These are phyloP conservation scores for Amphiduros pacificus DNA, from an alignment of 2,888 invertebrate genomes.

Conservation along the genomic window DNA sequence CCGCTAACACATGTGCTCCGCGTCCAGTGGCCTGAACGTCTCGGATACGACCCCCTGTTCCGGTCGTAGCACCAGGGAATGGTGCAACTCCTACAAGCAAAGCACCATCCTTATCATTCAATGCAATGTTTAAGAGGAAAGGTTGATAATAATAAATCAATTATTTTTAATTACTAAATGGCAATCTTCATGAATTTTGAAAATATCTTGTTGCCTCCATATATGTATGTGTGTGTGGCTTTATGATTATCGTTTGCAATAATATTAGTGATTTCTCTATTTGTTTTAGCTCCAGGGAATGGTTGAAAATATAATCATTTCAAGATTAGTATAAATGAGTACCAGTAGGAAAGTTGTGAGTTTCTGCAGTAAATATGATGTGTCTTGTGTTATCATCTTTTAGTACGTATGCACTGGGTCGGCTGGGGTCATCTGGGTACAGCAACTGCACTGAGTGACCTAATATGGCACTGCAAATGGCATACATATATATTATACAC, in stretches of 20 bases:
- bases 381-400: slow-evolving; percentile 70
- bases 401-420: slow-evolving; percentile 66
- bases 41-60: slow-evolving; percentile 92
- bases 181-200: too few species aligned
- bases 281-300: too few species aligned
- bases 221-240: too few species aligned
- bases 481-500: not conserved
- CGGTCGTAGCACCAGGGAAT: slow-evolving; percentile 96
- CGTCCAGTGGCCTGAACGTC: slow-evolving; percentile 95
- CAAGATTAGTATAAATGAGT: not conserved
- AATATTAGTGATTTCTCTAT: too few species aligned
- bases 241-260: too few species aligned
- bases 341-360: slow-evolving; percentile 87
- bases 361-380: slow-evolving; percentile 96
- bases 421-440: slow-evolving; percentile 70
- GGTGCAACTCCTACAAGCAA: slow-evolving; percentile 78
- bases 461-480: slow-evolving; percentile 74
- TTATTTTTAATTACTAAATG: too few species aligned
- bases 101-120: too few species aligned
- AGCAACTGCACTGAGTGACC: slow-evolving; percentile 77
- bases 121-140: too few species aligned
- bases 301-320: too few species aligned
- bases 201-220: too few species aligned
- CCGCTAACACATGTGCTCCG: slow-evolving; percentile 91
- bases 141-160: too few species aligned